Base-by-base conservation (phyloP, 2,888 invertebrate genomes). In the Volucella zonaria region DNA sequence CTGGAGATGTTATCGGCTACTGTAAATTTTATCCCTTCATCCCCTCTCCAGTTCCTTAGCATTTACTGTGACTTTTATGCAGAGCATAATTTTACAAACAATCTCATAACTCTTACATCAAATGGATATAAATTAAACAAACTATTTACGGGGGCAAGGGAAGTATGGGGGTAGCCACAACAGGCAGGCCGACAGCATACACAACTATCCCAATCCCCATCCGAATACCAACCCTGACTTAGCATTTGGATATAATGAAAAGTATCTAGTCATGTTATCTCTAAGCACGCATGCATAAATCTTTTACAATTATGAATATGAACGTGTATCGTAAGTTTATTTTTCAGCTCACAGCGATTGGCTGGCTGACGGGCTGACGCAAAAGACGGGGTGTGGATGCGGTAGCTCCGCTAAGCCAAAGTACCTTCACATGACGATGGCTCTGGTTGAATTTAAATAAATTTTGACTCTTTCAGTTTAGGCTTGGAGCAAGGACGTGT, bases 241-340 rank as follows among this genome's bases (percentile, higher is more conserved):
- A 70, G 14, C 80, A 54, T 76, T 81, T 66, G 51, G 6, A 43
- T 64, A 76, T 77, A 81, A 85, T 85, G 85, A 81, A 81, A 85
- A 77, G 85, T 85, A 85, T 85, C 85, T 85, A 77, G 81, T 68
- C 75, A 73, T 85, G 85, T 81, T 85, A 85, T 85, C 85, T 77
- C 12, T 47, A 67, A 62, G 49, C 85, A 85, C 81, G 85, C 81
- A 85, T 76, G 81, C 85, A 80, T 80, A 85, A 81, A 85, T 85
- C 76, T 77, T 62, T 73, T 85, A 81, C 73, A 67, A 81, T 85
- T 85, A 85, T 85, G 73, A 79, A 59, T 79, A 67, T 49, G 81
- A 77, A 12, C 64, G 76, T 56, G 81, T 75, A 82, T 76, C 80
- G 81, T 81, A 81, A 85, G 81, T 76, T 76, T 56, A 73, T 51